Base-by-base conservation (phyloP, 2,113 vertebrate species). In the Campylomormyrus numenius region DNA sequence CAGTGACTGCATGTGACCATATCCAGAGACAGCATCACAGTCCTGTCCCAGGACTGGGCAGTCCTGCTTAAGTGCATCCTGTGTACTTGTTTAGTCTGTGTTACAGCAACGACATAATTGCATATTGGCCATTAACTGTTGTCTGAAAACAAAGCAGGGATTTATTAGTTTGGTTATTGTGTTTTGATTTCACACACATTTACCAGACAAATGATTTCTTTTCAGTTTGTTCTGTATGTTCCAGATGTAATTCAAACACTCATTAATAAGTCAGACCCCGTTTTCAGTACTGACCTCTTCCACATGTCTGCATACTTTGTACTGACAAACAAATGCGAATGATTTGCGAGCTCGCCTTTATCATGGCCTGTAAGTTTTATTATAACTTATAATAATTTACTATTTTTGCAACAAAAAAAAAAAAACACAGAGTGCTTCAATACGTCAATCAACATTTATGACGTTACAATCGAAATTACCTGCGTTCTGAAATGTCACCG, bases 401-500 rank as follows among this genome's bases (percentile, higher is more conserved):
- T 62, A 58, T 58, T 58, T 58, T 58, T 58, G 56, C 56, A 45
- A n/a, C 2, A 2, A 39, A 39, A 39, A 70, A 39, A 39, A 70
- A 56, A 86, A 50, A 50, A 8, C 49, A n/a, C 48, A 31, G 31
- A 50, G 53, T 35, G 19, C 1, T 49, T 45, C 52, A 87, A 56
- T 52, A 56, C 15, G 53, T 24, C 49, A 53, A n/a, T 66, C 52
- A 80, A 80, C 88, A 46, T 83, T 31, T 35, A 53, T 87, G 56
- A 74, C 84, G 52, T 87, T 52, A 70, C 7, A 83, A 10, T 21
- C 77, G 7, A 66, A 70, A 90, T 88, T 90, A 77, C 39, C 13
- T 70, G 42, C 48, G 19, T 48, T 90, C 58, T 74, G 70, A 58
- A 88, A 77, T 53, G 88, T 91, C 92, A 92, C 7, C 46, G 24